Evolutionary conservation across 2,888 invertebrate species (phyloP), one percentile per base, ranked within the genome.

Genomic region (Sipha maydis): DNA sequence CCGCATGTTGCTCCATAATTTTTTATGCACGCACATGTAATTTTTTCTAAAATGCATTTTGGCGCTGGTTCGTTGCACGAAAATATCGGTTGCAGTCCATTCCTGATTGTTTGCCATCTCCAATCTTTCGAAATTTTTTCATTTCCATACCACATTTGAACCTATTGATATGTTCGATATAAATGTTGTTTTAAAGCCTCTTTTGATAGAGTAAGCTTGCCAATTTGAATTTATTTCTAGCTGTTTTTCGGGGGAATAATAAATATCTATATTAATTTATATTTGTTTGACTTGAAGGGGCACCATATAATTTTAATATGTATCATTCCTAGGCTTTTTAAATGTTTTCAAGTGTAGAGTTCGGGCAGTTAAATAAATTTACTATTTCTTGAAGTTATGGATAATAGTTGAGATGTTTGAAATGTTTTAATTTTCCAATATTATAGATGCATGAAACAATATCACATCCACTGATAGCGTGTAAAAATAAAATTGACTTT

Each of bases 151-250:
- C 38, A 61, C 80, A 54, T 38, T 61, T 61, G 38, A 14, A 80
- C 80, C 38, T 80, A 61, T 17, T 80, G 61, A 67, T 61, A 67
- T 61, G 80, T 67, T 80, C 67, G 61, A 28, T 41, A 82, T 17
- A 78, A 5, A 69, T 82, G 82, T 5, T 82, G 69, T 69, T 82
- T 82, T 82, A 69, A 82, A 69, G 82, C 69, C 69, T 82, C 82
- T 82, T 82, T 41, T 82, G 41, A 82, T 28, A 69, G 69, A 41
- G 69, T 82, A 48, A 82, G 41, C 28, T 21, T 82, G 48, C 69
- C 48, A 48, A 82, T 71, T 82, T 41, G 41, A 82, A 82, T 82
- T 82, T 38, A 38, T 82, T 82, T 82, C 3, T n/a, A 71, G 41
- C n/a, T 21, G 69, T 71, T 34, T 82, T 82, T 82, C 28, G 69